Evolutionary conservation across 2,797 vertebrate species (phyloP).

Genomic region (Micrastur ruficollis): DNA sequence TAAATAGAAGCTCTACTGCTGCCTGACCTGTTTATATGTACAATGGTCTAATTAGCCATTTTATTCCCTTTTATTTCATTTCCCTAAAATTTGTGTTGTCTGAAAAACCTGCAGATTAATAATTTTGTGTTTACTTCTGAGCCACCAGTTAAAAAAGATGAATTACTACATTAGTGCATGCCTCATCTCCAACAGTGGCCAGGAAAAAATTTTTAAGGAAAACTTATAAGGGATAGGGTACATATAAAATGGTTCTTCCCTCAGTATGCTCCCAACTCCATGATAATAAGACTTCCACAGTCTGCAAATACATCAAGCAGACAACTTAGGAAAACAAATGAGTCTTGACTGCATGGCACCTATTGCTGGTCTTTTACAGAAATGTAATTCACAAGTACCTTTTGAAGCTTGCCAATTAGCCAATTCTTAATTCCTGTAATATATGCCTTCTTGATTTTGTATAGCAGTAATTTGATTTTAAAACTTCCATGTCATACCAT

Average conservation of each 20-base stretch:
- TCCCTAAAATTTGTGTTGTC: background rate
- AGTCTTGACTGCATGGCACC: background rate
- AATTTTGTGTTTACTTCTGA: background rate
- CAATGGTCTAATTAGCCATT: background rate
- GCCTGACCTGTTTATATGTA: background rate
- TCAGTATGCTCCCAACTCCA: background rate
- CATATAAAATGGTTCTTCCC: background rate
- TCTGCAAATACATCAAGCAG: background rate
- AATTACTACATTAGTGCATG: no score
- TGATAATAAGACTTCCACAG: background rate
- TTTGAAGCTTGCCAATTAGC: background rate
- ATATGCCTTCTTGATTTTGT: background rate
- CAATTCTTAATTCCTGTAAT: background rate
- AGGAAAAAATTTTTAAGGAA: background rate
- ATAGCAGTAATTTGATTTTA: background rate
- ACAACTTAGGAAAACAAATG: background rate
- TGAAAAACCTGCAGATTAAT: background rate
- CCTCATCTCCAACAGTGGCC: background rate
- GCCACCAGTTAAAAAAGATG: background rate
- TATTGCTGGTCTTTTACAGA: background rate
- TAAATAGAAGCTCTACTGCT: background rate
- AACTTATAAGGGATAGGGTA: background rate
- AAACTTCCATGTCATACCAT: background rate
- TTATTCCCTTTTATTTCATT: background rate
- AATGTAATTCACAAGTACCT: background rate